Evolutionary conservation across 2,113 vertebrate species (phyloP).

Genomic region (Corapipo altera): DNA sequence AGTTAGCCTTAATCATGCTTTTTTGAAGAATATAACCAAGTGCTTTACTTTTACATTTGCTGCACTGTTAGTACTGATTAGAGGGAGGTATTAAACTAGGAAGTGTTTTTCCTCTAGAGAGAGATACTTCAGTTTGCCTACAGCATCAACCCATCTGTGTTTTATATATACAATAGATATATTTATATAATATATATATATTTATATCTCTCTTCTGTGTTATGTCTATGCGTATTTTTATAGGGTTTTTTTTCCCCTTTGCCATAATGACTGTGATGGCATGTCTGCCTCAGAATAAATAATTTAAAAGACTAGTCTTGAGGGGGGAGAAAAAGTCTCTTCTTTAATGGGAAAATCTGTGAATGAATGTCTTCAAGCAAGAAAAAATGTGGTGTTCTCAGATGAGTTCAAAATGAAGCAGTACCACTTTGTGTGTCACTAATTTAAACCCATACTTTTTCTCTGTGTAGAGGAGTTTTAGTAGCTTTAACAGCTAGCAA

Average conservation of each 20-base stretch:
- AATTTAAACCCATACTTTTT: conserved; percentile 31
- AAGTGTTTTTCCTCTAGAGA: background rate
- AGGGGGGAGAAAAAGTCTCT: background rate
- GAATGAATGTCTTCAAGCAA: conserved; percentile 43
- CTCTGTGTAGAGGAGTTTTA: conserved; percentile 11
- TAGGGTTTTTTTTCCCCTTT: background rate
- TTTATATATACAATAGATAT: background rate
- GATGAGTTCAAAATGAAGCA: background rate
- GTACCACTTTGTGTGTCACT: conserved; percentile 4
- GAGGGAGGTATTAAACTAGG: background rate
- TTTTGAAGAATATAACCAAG: background rate
- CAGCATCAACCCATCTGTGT: background rate
- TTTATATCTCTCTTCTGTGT: background rate
- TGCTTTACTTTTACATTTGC: background rate
- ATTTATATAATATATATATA: background rate
- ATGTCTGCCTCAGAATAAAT: background rate
- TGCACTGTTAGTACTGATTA: background rate
- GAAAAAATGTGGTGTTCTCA: conserved; percentile 11
- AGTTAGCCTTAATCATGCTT: background rate
- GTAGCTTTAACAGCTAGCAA: conserved; percentile 29
- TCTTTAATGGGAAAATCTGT: conserved; percentile 51
- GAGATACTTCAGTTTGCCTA: background rate
- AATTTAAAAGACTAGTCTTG: conserved; percentile 1
- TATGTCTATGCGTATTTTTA: background rate
- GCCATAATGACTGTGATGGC: background rate